A percentile compares a stretch with the other conserved stretches of the same genome.
Evolutionary conservation across 2,888 invertebrate species (phyloP).

Genomic region (Augochlorella aurata): DNA sequence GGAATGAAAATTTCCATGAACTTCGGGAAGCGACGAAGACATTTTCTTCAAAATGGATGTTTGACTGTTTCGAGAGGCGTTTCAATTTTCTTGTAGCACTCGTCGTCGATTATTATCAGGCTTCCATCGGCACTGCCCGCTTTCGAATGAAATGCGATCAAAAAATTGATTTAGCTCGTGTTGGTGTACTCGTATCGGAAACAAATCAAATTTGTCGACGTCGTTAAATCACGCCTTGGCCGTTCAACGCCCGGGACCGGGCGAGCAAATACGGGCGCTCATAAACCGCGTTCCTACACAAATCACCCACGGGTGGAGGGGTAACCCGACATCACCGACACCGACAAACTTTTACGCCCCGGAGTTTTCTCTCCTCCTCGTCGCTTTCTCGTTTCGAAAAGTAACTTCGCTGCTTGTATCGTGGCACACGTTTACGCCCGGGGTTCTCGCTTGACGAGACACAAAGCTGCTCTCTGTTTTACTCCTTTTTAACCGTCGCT

Average conservation of each 20-base stretch:
- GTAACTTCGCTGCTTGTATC: constrained; percentile 25
- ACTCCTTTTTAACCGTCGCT: not conserved
- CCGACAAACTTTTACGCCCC: constrained; percentile 36
- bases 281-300: constrained; percentile 48
- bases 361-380: constrained; percentile 19
- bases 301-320: constrained; percentile 25
- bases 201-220: constrained; percentile 55
- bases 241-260: constrained; percentile 40
- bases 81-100: not conserved
- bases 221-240: constrained; percentile 47
- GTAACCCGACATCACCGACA: constrained; percentile 26
- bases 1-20: not conserved
- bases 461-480: constrained; percentile 63
- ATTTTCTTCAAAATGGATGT: not conserved
- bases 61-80: not conserved
- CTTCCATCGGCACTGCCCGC: too few relatives aligned
- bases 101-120: not conserved
- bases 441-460: constrained; percentile 29
- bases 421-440: constrained; percentile 34
- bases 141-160: constrained; percentile 24
- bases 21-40: not conserved
- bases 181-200: constrained; percentile 38
- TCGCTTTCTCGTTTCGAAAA: constrained; percentile 36
- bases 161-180: constrained; percentile 52
- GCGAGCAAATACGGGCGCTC: constrained; percentile 56